These are phyloP conservation scores for Ophthalmolycus amberensis DNA, from an alignment of 2,113 vertebrate species.

Conservation along the genomic window DNA sequence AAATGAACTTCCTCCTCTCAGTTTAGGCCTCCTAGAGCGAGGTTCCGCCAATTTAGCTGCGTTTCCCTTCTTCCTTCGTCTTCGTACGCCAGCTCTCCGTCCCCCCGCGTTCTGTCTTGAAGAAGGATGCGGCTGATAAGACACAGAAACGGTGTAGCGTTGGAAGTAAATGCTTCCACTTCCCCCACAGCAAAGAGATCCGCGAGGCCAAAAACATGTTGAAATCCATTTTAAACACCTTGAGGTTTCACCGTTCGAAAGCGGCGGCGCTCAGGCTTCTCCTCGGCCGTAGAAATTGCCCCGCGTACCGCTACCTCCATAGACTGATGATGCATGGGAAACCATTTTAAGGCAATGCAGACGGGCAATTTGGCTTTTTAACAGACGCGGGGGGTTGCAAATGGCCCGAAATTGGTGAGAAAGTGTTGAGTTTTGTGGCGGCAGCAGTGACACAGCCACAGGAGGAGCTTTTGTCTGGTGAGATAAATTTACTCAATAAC, in stretches of 20 bases:
- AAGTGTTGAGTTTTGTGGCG: conserved; percentile 60
- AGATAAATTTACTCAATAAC: conserved; percentile 73
- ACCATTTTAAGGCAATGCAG: conserved; percentile 55
- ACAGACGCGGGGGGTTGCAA: conserved; percentile 54
- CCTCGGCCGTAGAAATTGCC: conserved; percentile 35
- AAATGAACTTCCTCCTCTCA: conserved; percentile 30
- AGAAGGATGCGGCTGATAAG: conserved; percentile 54
- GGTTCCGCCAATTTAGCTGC: conserved; percentile 5
- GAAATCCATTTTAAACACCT: conserved; percentile 59
- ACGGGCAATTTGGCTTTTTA: conserved; percentile 63
- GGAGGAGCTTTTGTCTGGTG: conserved; percentile 65
- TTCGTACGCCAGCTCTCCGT: conserved; percentile 35
- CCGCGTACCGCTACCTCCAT: conserved; percentile 41
- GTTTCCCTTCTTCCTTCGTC: conserved; percentile 19
- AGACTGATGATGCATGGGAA: conserved; percentile 56
- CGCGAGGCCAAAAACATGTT: conserved; percentile 52
- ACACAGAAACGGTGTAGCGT: conserved; percentile 36
- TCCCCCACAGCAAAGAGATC: conserved; percentile 41
- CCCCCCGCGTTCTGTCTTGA: conserved; percentile 35
- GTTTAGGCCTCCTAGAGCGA: conserved; percentile 13
- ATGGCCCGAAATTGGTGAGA: conserved; percentile 58
- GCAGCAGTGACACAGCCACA: conserved; percentile 54
- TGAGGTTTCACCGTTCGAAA: conserved; percentile 38
- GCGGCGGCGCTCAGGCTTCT: conserved; percentile 20
- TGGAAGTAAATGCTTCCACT: conserved; percentile 58